Evolutionary conservation across 2,797 vertebrate genomes (phyloP), one percentile per base, ranked within the genome.

Genomic region (Miichthys miiuy): DNA sequence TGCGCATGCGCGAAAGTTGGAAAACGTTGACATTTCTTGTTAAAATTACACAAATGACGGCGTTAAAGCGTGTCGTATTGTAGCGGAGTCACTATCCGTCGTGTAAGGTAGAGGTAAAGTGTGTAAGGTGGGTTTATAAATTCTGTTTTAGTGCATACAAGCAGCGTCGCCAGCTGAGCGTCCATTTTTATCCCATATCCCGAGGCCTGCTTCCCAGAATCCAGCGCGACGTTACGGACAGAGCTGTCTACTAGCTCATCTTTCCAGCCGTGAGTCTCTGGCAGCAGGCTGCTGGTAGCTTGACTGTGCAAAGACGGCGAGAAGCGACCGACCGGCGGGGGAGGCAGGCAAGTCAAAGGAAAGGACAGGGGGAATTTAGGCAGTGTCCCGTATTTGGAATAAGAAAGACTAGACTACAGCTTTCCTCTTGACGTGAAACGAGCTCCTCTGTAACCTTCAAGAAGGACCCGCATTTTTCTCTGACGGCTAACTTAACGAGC

Each of bases 311-410:
- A 79, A 89, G 89, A 91, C 92, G 21, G 83, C 81, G 46, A 94
- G 92, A 81, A 83, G 90, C 88, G 89, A 90, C 30, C 80, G 89
- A 92, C 87, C 92, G 88, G 90, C 91, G 90, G 90, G 91, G 91
- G 89, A 91, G 91, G 84, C 78, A 88, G 85, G 84, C 83, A 65
- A 68, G 21, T 74, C 87, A 62, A 72, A 80, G 85, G 82, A 51
- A 68, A 90, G 88, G 82, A 89, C 75, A 65, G 81, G 86, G 82
- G 74, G 84, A 84, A 61, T 83, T 79, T 75, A 88, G 91, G 81
- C 88, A 81, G 88, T 38, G 92, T 93, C 88, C 93, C 84, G 89
- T 83, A 84, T 88, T 90, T 79, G 93, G 94, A 91, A 88, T 79
- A 85, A 92, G 77, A 73, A 60, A 63, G 73, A 76, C 57, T 6